Percentiles rank a stretch among this genome's conserved stretches.
These are phyloP conservation scores for Leptobrachium leishanense DNA, from an alignment of 2,113 vertebrate genomes.

Conservation along the genomic window DNA sequence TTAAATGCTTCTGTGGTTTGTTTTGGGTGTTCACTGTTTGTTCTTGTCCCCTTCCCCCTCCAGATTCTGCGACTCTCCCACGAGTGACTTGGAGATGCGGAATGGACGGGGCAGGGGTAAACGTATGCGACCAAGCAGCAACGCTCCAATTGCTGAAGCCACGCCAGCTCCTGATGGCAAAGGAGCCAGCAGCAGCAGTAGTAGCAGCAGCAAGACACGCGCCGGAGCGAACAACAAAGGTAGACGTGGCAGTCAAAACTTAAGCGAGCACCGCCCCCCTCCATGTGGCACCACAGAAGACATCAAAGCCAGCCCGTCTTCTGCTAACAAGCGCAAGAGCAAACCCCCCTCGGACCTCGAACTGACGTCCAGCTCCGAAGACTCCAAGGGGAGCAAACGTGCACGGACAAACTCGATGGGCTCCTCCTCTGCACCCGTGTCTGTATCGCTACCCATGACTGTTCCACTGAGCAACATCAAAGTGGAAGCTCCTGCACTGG, in stretches of 20 bases:
- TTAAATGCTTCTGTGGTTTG: too few species aligned
- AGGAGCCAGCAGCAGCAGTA: constrained; percentile 68
- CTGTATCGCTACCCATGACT: constrained; percentile 63
- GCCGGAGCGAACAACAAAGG: constrained; percentile 93
- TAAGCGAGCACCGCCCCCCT: constrained; percentile 87
- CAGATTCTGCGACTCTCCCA: constrained; percentile 98
- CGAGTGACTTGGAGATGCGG: constrained; percentile 96
- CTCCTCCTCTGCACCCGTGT: constrained; percentile 62
- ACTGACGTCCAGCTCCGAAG: constrained; percentile 98
- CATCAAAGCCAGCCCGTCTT: constrained; percentile 93
- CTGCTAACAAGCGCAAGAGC: constrained; percentile 87
- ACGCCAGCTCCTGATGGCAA: constrained; percentile 86
- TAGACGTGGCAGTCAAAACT: constrained; percentile 93
- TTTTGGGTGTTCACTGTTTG: neutral
- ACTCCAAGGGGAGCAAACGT: constrained; percentile 96
- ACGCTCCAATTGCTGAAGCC: constrained; percentile 85
- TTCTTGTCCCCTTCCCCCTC: constrained; percentile 40
- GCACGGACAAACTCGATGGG: constrained; percentile 92
- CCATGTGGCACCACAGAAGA: constrained; percentile 82
- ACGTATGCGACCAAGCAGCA: constrained; percentile 91
- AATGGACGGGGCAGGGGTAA: constrained; percentile 94
- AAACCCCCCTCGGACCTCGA: constrained; percentile 96
- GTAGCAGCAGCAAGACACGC: constrained; percentile 88
- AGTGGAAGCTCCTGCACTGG: constrained; percentile 78
- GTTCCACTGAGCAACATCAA: constrained; percentile 73